Evolutionary conservation across 2,797 vertebrate species (phyloP).

Genomic region (Malurus splendens): DNA sequence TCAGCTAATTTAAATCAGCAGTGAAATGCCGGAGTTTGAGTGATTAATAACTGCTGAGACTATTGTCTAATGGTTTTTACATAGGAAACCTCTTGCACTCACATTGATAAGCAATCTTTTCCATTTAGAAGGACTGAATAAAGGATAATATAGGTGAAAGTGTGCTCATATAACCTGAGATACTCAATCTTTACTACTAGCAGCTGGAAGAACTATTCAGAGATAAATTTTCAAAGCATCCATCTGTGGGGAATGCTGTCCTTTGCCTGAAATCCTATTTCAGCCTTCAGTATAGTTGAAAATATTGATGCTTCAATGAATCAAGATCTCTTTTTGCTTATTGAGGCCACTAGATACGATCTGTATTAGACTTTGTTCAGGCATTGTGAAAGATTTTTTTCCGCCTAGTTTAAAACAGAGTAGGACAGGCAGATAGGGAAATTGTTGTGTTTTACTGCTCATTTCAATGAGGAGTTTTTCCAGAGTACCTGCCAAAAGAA

Average conservation of each 20-base stretch:
- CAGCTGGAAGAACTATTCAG: background rate
- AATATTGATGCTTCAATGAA: background rate
- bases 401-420: background rate
- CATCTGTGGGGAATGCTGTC: background rate
- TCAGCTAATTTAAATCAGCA: background rate
- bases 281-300: background rate
- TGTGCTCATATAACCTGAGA: background rate
- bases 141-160: background rate
- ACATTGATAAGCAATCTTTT: background rate
- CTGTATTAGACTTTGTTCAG: background rate
- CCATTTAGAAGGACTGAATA: background rate
- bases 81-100: background rate
- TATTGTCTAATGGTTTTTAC: background rate
- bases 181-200: background rate
- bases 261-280: background rate
- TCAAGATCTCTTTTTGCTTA: background rate
- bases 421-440: background rate
- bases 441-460: background rate
- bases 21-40: background rate
- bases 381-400: background rate
- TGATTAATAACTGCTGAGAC: background rate
- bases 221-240: background rate
- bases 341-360: background rate
- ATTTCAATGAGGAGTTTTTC: background rate
- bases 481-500: background rate